Evolutionary conservation across 2,797 vertebrate genomes (phyloP), one percentile per base, ranked within the genome.

Genomic region (Aulostomus chinensis): DNA sequence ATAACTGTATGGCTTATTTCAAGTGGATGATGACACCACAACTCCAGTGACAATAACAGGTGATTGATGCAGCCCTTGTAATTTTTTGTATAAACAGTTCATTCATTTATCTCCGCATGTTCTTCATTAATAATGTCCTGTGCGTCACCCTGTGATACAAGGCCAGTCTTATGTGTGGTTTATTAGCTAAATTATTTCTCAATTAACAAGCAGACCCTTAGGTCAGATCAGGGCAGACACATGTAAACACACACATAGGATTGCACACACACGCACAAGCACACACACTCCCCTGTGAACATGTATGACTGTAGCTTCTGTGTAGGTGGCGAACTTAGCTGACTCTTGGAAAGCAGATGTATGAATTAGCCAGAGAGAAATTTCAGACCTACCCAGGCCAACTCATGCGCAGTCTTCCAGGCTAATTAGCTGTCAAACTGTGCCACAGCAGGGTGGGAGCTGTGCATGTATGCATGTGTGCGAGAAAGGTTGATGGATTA

Each of bases 331-430:
- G 55, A 65, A 55, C 66, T 39, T 4, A 53, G 14, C 25, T 36
- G 30, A 55, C 52, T 41, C 49, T 38, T 58, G 38, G 3, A 58
- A 16, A 85, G 47, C 78, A 81, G 79, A 84, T 84, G 71, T 34
- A 20, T 20, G 26, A 71, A 59, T 68, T 74, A 58, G 57, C 68
- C 64, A 61, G 33, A 61, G 68, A 74, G 55, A 61, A 63, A 60
- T 36, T 30, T 58, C 39, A 29, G 40, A 17, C 3, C 1, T 4
- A 46, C 22, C 45, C 1, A 30, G 29, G 31, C 37, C 34, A 7
- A 39, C 13, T n/a, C 16, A 34, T 16, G 20, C 34, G 66, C 46
- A 15, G 13, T 52, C 28, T 6, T 45, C 15, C 28, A 20, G 22
- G 28, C 35, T 71, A 72, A 78, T 78, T 64, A 59, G 5, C 35